Evolutionary conservation across 2,113 vertebrate species (phyloP), one percentile per base, ranked within the genome.

Genomic region (Bostrychus sinensis): DNA sequence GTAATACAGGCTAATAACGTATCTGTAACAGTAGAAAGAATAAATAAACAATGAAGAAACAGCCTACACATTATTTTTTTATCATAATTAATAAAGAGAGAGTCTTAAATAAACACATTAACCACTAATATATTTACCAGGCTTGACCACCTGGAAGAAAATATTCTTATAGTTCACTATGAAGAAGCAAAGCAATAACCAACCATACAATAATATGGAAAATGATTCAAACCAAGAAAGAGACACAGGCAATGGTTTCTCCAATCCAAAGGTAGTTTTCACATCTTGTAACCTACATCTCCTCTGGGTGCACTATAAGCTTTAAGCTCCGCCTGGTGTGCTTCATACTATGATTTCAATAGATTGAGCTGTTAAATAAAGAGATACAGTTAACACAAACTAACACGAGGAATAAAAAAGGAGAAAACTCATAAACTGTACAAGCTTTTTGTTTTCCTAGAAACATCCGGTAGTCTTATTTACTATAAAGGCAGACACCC

Each of bases 401-500:
- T 36, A 36, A 34, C 1, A 32, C 28, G 0, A 10, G 19, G 16
- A 20, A 19, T 19, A 10, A 19, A 30, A 55, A 20, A 16, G 23
- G 25, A 7, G n/a, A 53, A 34, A 11, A 14, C 16, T 1, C 25
- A 5, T 4, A 7, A 26, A 3, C 12, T 9, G 26, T 57, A 23
- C 53, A 36, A 1, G 14, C 23, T 1, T 45, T 56, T 36, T 19
- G 5, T 14, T 7, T 13, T 19, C 16, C 32, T 25, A 56, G 7
- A 68, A 48, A 66, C 50, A 75, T 22, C 11, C 30, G 23, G 8
- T 14, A 34, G 19, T 25, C 25, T 60, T 72, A 64, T 38, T 56
- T 43, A 58, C 66, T 48, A n/a, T 34, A 26, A 46, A 36, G 41
- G 50, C 54, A 58, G 10, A 86, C 81, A 88, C 75, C 74, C 75